Percentiles rank a stretch among this genome's conserved stretches.
Conservation (phyloP, 2,888 invertebrate genomes). For the Cryptophagus acutangulus region DNA sequence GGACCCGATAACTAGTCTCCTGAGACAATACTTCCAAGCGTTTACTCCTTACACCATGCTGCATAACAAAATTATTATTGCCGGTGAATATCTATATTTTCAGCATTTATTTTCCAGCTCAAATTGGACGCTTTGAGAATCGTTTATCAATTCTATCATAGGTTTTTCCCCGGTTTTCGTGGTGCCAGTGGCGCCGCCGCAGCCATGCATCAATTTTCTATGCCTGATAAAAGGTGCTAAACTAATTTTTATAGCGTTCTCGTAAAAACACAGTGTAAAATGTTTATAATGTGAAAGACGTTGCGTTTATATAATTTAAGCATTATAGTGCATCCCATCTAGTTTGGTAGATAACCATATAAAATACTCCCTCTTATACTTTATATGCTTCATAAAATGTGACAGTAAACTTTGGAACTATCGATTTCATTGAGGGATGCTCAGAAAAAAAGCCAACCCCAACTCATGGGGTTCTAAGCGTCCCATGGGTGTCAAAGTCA, state of each 20-base stretch:
- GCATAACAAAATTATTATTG: conserved; percentile 30
- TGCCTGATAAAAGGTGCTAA: conserved; percentile 13
- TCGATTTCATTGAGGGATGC: conserved; percentile 36
- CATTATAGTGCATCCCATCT: no score
- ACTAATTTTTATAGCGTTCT: conserved; percentile 21
- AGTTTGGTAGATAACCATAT: conserved; percentile 36
- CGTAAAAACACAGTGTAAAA: conserved; percentile 23
- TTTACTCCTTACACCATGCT: conserved; percentile 31
- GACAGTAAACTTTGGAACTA: conserved; percentile 41
- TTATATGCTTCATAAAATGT: conserved; percentile 43
- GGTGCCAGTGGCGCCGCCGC: no score
- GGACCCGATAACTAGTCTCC: conserved; percentile 38
- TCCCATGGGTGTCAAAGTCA: conserved; percentile 21
- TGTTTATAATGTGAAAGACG: conserved; percentile 20
- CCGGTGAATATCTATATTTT: no score
- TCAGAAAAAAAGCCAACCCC: no score
- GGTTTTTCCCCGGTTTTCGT: no score
- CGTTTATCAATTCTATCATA: conserved; percentile 9
- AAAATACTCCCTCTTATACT: conserved; percentile 33
- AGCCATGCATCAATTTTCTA: conserved; percentile 10
- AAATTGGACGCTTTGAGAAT: conserved; percentile 13
- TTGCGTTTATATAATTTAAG: conserved; percentile 25
- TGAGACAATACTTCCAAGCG: conserved; percentile 29
- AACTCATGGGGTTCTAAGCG: no score
- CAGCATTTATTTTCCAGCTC: no score